Conservation (phyloP, 2,113 vertebrate genomes). For the Rana temporaria region DNA sequence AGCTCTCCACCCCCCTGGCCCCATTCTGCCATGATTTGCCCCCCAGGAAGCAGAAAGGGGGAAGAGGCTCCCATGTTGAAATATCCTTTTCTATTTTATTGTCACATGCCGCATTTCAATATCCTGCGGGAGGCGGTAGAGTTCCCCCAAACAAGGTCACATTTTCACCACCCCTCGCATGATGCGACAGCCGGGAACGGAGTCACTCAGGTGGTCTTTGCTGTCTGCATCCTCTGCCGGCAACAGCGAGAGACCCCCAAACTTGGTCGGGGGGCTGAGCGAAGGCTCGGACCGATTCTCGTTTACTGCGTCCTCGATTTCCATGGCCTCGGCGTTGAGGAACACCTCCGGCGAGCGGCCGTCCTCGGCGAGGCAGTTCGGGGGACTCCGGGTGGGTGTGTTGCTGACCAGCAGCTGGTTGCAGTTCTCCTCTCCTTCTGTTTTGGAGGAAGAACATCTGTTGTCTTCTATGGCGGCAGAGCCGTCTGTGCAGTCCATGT, state of each 20-base stretch:
- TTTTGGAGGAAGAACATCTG: conserved; percentile 66
- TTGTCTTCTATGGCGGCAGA: conserved; percentile 75
- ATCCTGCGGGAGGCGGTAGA: conserved; percentile 32
- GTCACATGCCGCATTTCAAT: not conserved
- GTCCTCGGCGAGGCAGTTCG: conserved; percentile 56
- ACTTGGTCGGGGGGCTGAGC: conserved; percentile 61
- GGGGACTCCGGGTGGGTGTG: conserved; percentile 47
- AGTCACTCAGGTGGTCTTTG: conserved; percentile 65
- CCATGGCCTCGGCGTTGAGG: conserved; percentile 76
- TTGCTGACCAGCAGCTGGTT: conserved; percentile 57
- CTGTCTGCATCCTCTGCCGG: conserved; percentile 63
- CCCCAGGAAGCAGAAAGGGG: too few relatives aligned
- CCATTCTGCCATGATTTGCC: too few relatives aligned
- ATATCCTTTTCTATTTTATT: not conserved
- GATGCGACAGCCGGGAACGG: conserved; percentile 65
- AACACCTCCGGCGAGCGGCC: conserved; percentile 49
- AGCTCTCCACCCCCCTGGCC: too few relatives aligned
- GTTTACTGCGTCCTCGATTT: conserved; percentile 75
- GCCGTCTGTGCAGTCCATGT: conserved; percentile 89
- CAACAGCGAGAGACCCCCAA: conserved; percentile 58
- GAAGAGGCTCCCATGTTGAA: too few relatives aligned
- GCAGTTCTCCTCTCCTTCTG: not conserved
- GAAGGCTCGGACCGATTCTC: conserved; percentile 64
- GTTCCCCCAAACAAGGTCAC: conserved; percentile 69
- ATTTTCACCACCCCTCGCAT: conserved; percentile 64